phyloP scores from a whole-genome alignment of 2,888 invertebrate species.

The Agapostemon virescens region DNA sequence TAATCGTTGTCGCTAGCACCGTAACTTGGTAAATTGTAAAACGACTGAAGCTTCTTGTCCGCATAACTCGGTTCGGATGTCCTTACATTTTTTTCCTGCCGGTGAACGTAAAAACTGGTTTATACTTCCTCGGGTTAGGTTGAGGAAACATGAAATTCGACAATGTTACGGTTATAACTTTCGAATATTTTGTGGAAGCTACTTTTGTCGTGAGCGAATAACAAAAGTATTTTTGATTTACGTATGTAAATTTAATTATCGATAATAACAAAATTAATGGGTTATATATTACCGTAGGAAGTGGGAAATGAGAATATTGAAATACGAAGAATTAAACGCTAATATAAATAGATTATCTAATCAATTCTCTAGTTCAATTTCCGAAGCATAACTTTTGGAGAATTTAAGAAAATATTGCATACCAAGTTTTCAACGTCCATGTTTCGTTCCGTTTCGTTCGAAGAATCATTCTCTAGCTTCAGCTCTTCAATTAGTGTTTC shows the following conservation, averaged over 20 bases:
- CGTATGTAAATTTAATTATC: not conserved
- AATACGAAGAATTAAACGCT: not conserved
- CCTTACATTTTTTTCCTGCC: slow-evolving; percentile 29
- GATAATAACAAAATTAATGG: not conserved
- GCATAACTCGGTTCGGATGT: slow-evolving; percentile 22
- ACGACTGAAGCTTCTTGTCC: slow-evolving; percentile 13
- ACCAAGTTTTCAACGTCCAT: not conserved
- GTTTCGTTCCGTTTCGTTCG: not conserved
- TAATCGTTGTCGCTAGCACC: not conserved
- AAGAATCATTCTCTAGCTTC: slow-evolving; percentile 1
- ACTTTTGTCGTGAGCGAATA: not conserved
- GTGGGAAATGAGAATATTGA: not conserved
- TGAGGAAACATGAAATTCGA: not conserved
- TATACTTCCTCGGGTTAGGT: not conserved
- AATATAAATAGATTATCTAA: too few relatives aligned
- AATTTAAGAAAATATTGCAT: not conserved
- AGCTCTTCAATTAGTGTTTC: slow-evolving; percentile 20
- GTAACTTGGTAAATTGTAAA: slow-evolving; percentile 36
- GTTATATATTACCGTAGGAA: not conserved
- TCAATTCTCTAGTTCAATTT: not conserved
- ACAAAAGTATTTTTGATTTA: not conserved
- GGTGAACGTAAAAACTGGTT: slow-evolving; percentile 39
- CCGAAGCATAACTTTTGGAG: too few relatives aligned
- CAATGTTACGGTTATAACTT: not conserved
- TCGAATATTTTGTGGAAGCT: not conserved